These are phyloP conservation scores for Aramus guarauna DNA, from an alignment of 2,113 vertebrate species.

Conservation along the genomic window DNA sequence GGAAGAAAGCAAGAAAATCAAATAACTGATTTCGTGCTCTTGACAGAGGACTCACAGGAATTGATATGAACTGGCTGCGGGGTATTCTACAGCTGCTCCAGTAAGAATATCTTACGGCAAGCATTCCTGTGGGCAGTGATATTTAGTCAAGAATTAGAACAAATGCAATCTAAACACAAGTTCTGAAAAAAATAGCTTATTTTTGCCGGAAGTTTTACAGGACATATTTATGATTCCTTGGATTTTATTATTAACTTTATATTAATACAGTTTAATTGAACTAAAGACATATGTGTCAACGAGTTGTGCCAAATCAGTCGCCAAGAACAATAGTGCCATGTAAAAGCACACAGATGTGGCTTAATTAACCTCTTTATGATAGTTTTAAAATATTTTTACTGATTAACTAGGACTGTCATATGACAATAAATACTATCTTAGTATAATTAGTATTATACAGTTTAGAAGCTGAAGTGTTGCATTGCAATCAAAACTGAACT, in stretches of 20 bases:
- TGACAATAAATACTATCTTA: not conserved
- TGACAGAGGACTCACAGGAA: not conserved
- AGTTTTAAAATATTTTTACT: not conserved
- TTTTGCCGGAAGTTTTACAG: not conserved
- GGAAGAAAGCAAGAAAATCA: not conserved
- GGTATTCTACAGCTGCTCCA: not conserved
- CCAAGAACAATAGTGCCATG: not conserved
- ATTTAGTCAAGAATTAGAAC: not conserved
- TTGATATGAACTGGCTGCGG: not conserved
- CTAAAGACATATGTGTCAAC: not conserved
- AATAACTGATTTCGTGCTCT: not conserved
- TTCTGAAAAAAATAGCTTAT: not conserved
- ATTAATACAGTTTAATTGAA: not conserved
- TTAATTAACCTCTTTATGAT: not conserved
- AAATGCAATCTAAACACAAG: not conserved
- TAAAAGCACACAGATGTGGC: not conserved
- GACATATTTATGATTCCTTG: not conserved
- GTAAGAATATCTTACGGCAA: not conserved
- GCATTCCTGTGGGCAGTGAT: not conserved
- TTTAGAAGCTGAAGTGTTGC: not conserved
- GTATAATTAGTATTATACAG: not conserved
- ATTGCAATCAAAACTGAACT: not conserved
- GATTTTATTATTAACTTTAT: not conserved
- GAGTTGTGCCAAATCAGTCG: accelerated
- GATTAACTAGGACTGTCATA: not conserved